phyloP scores from a whole-genome alignment of 2,113 vertebrate species.

The Ictidomys tridecemlineatus region DNA sequence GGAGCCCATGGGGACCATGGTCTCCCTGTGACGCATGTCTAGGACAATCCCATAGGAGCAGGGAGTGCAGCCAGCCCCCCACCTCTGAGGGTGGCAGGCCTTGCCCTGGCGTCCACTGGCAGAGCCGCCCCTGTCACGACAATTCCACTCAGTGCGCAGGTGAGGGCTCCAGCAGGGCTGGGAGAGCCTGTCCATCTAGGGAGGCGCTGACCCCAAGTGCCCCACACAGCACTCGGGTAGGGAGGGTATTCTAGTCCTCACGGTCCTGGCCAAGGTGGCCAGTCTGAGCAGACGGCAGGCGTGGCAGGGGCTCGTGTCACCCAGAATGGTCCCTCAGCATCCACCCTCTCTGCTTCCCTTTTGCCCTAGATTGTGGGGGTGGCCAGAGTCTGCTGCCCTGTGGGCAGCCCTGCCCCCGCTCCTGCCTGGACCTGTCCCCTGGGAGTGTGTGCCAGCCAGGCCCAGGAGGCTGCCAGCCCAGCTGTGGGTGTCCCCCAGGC shows the following conservation, averaged over 20 bases:
- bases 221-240: too few species aligned
- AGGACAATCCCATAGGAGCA: slow-evolving; percentile 86
- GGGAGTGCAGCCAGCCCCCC: slow-evolving; percentile 89
- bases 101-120: slow-evolving; percentile 89
- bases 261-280: background rate
- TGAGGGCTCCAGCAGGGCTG: slow-evolving; percentile 64
- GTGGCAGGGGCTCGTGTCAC: background rate
- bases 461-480: slow-evolving; percentile 83
- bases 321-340: background rate
- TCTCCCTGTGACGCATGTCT: slow-evolving; percentile 88
- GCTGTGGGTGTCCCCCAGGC: slow-evolving; percentile 90
- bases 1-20: slow-evolving; percentile 92
- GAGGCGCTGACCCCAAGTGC: background rate
- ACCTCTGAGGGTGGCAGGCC: slow-evolving; percentile 90
- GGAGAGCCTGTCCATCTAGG: background rate
- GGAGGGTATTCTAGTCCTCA: rapidly evolving
- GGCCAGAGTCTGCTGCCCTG: slow-evolving; percentile 89
- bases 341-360: background rate
- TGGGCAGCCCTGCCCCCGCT: slow-evolving; percentile 90
- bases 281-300: rapidly evolving
- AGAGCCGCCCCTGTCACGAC: slow-evolving; percentile 89
- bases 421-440: slow-evolving; percentile 91
- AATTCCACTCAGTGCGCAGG: slow-evolving; percentile 89
- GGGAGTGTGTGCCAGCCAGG: slow-evolving; percentile 88
- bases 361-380: slow-evolving; percentile 88